Evolutionary conservation across 2,113 vertebrate species (phyloP), one percentile per base, ranked within the genome.

Genomic region (Polypterus senegalus): DNA sequence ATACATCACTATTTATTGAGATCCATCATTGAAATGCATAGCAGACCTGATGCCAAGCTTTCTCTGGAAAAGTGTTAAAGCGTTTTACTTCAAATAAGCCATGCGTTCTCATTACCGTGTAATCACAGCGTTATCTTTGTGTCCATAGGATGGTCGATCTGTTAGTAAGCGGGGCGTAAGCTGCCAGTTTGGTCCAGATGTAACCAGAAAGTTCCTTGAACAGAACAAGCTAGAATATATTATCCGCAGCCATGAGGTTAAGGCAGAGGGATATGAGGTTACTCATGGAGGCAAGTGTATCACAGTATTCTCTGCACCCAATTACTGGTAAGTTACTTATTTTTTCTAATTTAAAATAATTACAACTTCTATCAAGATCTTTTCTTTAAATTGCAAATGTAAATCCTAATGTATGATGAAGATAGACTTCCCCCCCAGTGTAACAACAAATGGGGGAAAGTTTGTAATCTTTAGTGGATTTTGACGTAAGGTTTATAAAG

Each of bases 231-330:
- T 97, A 44, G 91, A 96, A 57, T 92, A 89, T 67, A 88, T 97
- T 52, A 86, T 97, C 66, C 89, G 93, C 10, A 97, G 94, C 77
- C 93, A 97, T 7, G 94, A 97, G 77, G 92, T 97, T 58, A 97
- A 97, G 73, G 72, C 82, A 0, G 94, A 97, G 72, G 94, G 94
- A 61, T 97, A 95, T 0, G 93, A 97, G 81, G 87, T 94, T 83
- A 89, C 93, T 7, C 93, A 97, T 59, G 88, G 86, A 2, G 94
- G 92, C 75, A 89, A 88, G 72, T 97, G 93, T 47, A 89, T 97
- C 83, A 97, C 94, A 0, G 93, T 97, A 73, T 97, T 97, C 83
- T 97, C 94, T 0, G 92, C 93, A 46, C 94, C 92, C 78, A 97
- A 97, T 84, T 97, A 97, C 88, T 97, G 94, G 93, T 97, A 73